Conservation (phyloP, 1,140 invertebrate genomes). For the Leptopilina boulardi region DNA sequence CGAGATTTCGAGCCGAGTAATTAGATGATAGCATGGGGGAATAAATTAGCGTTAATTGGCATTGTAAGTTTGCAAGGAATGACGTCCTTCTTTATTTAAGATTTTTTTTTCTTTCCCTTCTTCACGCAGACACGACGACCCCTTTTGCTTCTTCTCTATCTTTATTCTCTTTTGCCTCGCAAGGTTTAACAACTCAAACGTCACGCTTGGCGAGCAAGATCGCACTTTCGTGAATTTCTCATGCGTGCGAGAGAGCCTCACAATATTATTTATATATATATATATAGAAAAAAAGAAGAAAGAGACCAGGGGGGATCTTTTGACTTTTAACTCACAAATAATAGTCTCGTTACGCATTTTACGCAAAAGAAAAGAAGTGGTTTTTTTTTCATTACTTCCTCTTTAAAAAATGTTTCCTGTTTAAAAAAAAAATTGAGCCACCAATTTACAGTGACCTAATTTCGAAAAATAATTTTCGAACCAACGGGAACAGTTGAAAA, state of each 20-base stretch:
- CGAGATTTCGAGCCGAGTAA: conserved; percentile 14
- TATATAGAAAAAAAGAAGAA: too few relatives aligned
- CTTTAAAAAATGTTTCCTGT: conserved; percentile 12
- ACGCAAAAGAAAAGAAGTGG: neutral
- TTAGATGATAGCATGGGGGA: conserved; percentile 18
- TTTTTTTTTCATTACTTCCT: conserved; percentile 16
- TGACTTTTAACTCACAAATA: conserved; percentile 26
- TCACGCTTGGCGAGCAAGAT: conserved; percentile 33
- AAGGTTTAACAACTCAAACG: conserved; percentile 33
- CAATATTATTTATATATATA: neutral
- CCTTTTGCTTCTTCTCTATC: too few relatives aligned
- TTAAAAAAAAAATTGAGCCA: neutral
- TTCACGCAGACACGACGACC: conserved; percentile 5
- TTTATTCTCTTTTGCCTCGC: neutral
- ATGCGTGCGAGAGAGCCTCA: conserved; percentile 3
- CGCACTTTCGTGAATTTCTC: conserved; percentile 30
- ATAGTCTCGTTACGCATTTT: conserved; percentile 26
- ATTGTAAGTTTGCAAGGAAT: conserved; percentile 24
- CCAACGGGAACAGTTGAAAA: too few relatives aligned
- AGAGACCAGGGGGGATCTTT: neutral
- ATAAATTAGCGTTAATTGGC: conserved; percentile 32
- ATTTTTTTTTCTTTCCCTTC: neutral
- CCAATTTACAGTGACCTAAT: too few relatives aligned
- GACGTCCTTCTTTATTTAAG: conserved; percentile 20
- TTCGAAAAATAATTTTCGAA: too few relatives aligned